Conservation (phyloP, 2,888 invertebrate species). For the Meliscaeva auricollis region DNA sequence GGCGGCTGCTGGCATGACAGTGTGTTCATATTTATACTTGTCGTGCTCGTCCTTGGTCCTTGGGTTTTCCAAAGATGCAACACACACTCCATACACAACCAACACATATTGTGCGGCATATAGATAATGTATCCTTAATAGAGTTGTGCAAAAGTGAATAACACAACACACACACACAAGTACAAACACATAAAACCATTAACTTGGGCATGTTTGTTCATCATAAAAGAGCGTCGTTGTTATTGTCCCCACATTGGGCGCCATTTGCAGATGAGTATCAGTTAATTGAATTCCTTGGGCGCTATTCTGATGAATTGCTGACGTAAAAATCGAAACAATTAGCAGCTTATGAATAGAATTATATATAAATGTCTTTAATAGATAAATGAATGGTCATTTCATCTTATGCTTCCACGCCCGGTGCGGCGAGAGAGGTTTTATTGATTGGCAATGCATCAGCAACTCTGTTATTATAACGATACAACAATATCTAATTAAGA, state of each 20-base stretch:
- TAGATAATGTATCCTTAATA: conserved; percentile 66
- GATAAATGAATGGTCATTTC: conserved; percentile 21
- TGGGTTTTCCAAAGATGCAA: conserved; percentile 55
- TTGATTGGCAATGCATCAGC: conserved; percentile 50
- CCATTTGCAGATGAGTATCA: conserved; percentile 73
- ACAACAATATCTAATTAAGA: conserved; percentile 61
- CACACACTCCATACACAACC: too few species aligned
- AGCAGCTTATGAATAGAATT: conserved; percentile 58
- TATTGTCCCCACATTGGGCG: conserved; percentile 48
- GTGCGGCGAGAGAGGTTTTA: neutral
- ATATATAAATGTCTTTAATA: too few species aligned
- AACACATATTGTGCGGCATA: conserved; percentile 47
- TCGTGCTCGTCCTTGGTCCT: conserved; percentile 7
- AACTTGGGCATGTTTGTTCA: conserved; percentile 43
- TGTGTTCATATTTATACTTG: conserved; percentile 53
- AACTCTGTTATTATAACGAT: conserved; percentile 1
- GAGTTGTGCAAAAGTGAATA: conserved; percentile 57
- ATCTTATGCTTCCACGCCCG: too few species aligned
- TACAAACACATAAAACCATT: conserved; percentile 28
- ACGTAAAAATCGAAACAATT: conserved; percentile 69
- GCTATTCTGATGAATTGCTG: conserved; percentile 71
- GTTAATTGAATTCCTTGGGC: conserved; percentile 75
- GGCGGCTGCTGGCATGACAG: conserved; percentile 57
- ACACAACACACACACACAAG: conserved; percentile 15
- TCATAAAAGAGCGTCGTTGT: conserved; percentile 43